phyloP scores from a whole-genome alignment of 2,888 invertebrate genomes.

The Trissolcus brochymenae region DNA sequence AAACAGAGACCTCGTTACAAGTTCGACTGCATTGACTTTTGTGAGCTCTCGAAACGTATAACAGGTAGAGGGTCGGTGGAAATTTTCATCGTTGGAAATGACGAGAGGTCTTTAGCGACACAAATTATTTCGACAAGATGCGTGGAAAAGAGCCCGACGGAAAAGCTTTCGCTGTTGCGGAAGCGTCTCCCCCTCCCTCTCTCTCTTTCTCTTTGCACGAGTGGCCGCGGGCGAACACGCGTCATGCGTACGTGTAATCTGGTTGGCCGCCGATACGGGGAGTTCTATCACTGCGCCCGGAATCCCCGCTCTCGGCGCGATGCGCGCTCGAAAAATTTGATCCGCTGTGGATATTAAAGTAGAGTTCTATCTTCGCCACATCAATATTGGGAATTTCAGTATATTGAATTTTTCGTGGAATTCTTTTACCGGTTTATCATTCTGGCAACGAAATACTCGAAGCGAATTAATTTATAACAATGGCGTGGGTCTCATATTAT shows the following conservation, averaged over 20 bases:
- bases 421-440: constrained; percentile 8
- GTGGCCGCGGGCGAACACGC: constrained; percentile 38
- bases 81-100: constrained; percentile 3
- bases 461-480: no score
- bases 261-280: constrained; percentile 41
- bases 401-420: constrained; percentile 6
- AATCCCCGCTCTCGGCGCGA: constrained; percentile 31
- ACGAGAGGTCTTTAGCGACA: constrained; percentile 19
- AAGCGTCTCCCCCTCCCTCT: constrained; percentile 23
- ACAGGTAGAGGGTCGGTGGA: constrained; percentile 7
- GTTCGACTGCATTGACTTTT: constrained; percentile 7
- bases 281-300: constrained; percentile 46
- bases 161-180: constrained; percentile 27
- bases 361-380: constrained; percentile 28
- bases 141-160: constrained; percentile 34
- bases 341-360: constrained; percentile 52
- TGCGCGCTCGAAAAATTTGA: constrained; percentile 52
- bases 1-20: constrained; percentile 3
- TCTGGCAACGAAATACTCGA: no score
- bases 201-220: constrained; percentile 13
- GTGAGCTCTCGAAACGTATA: constrained; percentile 1
- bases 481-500: no score
- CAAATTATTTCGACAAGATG: constrained; percentile 45
- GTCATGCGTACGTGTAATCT: constrained; percentile 42
- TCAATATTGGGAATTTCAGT: constrained; percentile 23